Evolutionary conservation across 1,140 invertebrate species (phyloP).

Genomic region (Gryon sp.): DNA sequence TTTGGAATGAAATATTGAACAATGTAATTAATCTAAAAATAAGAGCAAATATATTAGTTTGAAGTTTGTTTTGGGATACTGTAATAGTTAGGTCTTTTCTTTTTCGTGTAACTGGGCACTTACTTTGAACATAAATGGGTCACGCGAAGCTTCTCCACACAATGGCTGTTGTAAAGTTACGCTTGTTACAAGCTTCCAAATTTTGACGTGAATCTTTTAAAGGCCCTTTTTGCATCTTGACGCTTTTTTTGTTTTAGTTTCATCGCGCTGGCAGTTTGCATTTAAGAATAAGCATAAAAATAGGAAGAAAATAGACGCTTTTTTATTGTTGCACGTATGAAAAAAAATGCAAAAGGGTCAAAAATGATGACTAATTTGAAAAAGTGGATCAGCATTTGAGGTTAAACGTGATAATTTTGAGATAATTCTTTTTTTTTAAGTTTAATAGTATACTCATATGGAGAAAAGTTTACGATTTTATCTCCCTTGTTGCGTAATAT

Average conservation of each 20-base stretch:
- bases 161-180: conserved; percentile 48
- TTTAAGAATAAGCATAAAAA: conserved; percentile 14
- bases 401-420: conserved; percentile 1
- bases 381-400: conserved; percentile 5
- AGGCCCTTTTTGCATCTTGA: conserved; percentile 2
- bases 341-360: neutral
- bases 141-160: conserved; percentile 32
- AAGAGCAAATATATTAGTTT: conserved; percentile 2
- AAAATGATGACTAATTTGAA: neutral
- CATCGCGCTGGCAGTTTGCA: conserved; percentile 41
- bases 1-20: no score
- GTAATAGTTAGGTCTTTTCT: neutral
- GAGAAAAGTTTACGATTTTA: no score
- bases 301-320: neutral
- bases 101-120: neutral
- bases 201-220: conserved; percentile 49
- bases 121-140: conserved; percentile 52
- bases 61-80: neutral
- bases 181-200: conserved; percentile 45
- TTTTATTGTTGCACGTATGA: conserved; percentile 28
- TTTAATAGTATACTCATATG: no score
- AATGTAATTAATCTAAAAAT: no score
- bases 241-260: conserved; percentile 31
- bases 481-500: no score
- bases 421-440: no score